These are phyloP conservation scores for Sander vitreus DNA, from an alignment of 2,113 vertebrate species.

Conservation along the genomic window DNA sequence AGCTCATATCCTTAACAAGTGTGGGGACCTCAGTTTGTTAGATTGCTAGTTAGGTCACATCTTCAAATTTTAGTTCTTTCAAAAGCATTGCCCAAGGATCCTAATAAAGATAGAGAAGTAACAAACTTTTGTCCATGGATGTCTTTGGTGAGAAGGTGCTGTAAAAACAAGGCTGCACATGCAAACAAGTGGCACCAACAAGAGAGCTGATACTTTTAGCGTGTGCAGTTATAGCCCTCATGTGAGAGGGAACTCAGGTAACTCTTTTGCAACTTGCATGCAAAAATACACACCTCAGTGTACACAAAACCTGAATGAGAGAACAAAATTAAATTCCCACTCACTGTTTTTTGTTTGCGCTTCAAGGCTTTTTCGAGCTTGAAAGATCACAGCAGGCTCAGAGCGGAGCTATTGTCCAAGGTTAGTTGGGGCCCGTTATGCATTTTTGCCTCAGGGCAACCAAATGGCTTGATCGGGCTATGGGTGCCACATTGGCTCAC, in stretches of 20 bases:
- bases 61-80: not conserved
- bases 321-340: not conserved
- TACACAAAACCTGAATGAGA: not conserved
- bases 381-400: not conserved
- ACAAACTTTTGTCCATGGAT: not conserved
- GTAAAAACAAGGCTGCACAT: not conserved
- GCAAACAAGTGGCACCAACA: not conserved
- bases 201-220: not conserved
- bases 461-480: not conserved
- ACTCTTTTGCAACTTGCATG: conserved; percentile 1
- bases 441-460: not conserved
- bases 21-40: not conserved
- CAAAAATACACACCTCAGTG: not conserved
- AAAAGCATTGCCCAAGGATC: not conserved
- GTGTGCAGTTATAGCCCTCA: not conserved
- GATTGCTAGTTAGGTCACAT: not conserved
- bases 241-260: not conserved
- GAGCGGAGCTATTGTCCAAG: not conserved
- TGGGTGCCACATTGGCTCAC: not conserved
- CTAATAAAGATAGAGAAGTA: not conserved
- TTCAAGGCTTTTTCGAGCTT: not conserved
- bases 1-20: conserved; percentile 3
- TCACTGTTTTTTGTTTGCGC: not conserved
- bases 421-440: not conserved
- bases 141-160: not conserved